Evolutionary conservation across 2,888 invertebrate species (phyloP).

Genomic region (Icerya purchasi): DNA sequence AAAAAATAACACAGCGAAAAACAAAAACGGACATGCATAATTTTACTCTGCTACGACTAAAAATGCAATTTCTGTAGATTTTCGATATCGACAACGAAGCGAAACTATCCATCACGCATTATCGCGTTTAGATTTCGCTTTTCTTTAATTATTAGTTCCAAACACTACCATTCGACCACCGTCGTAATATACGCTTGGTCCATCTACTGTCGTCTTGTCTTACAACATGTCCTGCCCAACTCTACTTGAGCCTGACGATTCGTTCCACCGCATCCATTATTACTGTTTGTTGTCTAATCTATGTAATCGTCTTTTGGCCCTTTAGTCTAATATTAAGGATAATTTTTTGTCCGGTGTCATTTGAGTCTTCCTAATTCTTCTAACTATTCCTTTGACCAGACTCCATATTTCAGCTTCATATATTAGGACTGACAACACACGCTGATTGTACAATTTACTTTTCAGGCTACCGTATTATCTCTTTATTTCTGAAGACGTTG

Average conservation of each 20-base stretch:
- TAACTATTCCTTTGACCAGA: not conserved
- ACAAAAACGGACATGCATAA: no score
- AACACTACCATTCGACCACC: not conserved
- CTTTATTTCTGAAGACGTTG: not conserved
- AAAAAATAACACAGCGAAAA: no score
- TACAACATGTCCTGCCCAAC: not conserved
- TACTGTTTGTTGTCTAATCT: not conserved
- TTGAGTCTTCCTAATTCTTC: not conserved
- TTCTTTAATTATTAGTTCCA: no score
- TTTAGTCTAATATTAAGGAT: no score
- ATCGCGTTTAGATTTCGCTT: no score
- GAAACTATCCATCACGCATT: no score
- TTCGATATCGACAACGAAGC: no score
- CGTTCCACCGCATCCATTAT: not conserved
- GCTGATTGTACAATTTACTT: not conserved
- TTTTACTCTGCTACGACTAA: no score
- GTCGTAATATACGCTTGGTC: not conserved
- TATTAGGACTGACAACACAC: not conserved
- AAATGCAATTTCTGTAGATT: no score
- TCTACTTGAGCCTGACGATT: not conserved
- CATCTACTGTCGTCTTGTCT: not conserved
- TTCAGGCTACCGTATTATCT: not conserved
- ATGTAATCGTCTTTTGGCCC: not conserved
- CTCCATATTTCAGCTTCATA: not conserved
- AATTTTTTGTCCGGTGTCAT: no score